Conservation (phyloP, 2,113 vertebrate species). For the Pseudonaja textilis region DNA sequence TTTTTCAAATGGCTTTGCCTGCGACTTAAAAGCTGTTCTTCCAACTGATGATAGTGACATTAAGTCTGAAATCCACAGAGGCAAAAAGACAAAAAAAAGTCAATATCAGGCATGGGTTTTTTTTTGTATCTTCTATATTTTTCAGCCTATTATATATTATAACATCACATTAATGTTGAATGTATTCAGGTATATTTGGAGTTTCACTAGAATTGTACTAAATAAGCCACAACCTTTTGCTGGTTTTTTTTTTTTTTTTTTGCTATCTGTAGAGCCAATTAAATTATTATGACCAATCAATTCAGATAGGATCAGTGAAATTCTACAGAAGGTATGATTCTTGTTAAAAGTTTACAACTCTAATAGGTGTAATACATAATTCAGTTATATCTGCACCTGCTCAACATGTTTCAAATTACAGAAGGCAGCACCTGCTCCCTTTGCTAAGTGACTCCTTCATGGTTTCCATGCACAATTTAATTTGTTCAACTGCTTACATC, state of each 20-base stretch:
- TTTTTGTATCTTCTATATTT: neutral
- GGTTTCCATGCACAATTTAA: constrained; percentile 6
- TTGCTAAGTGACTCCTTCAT: constrained; percentile 9
- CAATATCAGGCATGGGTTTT: neutral
- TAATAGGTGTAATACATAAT: neutral
- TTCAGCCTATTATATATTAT: rapidly evolving
- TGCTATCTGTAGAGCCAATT: neutral
- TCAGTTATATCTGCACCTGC: neutral
- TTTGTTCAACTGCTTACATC: constrained; percentile 4
- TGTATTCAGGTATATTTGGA: neutral
- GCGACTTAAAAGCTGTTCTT: neutral
- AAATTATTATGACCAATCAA: neutral
- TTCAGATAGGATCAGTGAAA: neutral
- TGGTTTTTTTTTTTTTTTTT: neutral
- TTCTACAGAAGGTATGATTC: neutral
- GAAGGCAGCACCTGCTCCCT: neutral
- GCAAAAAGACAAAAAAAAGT: neutral
- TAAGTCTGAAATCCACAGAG: neutral
- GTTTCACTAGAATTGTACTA: neutral
- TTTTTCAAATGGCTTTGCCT: neutral
- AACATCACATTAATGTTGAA: neutral
- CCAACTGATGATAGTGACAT: neutral
- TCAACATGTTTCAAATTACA: neutral
- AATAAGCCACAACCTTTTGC: neutral
- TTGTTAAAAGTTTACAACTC: neutral